Evolutionary conservation across 2,888 invertebrate species (phyloP).

Genomic region (Sialis lutaria): DNA sequence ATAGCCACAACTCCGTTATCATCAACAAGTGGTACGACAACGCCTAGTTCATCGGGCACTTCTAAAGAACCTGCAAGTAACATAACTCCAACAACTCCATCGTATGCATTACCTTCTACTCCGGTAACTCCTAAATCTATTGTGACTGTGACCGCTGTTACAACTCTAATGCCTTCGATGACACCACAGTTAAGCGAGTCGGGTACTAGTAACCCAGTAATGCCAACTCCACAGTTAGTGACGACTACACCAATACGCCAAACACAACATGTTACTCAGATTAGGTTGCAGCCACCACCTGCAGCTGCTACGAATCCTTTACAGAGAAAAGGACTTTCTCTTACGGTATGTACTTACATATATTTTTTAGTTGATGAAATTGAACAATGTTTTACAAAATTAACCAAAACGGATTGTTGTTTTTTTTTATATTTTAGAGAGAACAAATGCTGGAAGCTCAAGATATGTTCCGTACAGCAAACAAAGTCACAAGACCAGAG

Average conservation of each 20-base stretch:
- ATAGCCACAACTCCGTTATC: conserved; percentile 20
- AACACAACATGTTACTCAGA: conserved; percentile 32
- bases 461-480: conserved; percentile 93
- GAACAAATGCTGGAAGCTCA: conserved; percentile 95
- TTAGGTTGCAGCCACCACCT: conserved; percentile 33
- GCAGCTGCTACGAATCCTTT: conserved; percentile 28
- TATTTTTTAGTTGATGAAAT: neutral
- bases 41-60: conserved; percentile 1
- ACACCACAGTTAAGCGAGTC: conserved; percentile 12
- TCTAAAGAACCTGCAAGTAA: conserved; percentile 20
- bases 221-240: conserved; percentile 23
- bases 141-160: conserved; percentile 27
- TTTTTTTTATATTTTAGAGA: conserved; percentile 38
- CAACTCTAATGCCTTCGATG: conserved; percentile 23
- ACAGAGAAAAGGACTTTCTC: conserved; percentile 47
- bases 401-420: neutral
- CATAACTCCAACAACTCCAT: conserved; percentile 25
- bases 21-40: conserved; percentile 11
- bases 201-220: conserved; percentile 11
- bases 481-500: conserved; percentile 89
- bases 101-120: conserved; percentile 21
- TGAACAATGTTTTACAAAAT: neutral
- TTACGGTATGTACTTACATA: conserved; percentile 33
- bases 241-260: conserved; percentile 32
- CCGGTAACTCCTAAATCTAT: conserved; percentile 15